Evolutionary conservation across 2,888 invertebrate genomes (phyloP), one percentile per base, ranked within the genome.

Genomic region (Allacma fusca): DNA sequence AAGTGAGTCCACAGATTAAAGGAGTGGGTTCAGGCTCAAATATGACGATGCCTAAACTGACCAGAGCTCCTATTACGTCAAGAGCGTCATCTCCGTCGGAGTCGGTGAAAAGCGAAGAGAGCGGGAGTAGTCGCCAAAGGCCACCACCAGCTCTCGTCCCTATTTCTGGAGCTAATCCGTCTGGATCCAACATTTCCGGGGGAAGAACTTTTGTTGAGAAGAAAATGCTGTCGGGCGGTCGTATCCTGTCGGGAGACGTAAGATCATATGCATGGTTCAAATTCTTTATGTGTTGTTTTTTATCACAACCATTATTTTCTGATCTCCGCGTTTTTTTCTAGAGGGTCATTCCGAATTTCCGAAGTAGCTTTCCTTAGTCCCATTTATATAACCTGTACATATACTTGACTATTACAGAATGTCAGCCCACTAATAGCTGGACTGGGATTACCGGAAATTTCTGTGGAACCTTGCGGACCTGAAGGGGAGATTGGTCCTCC

Each of bases 211-310:
- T 83, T 72, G 82, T 83, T 0, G 82, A 83, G 57, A 81, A 81
- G 57, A 78, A 79, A 59, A 82, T 83, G 79, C 44, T 81, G 19
- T 82, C 83, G n/a, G 83, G 83, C 50, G 82, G 83, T 43, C 77
- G 75, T 34, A 65, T 80, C 29, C 23, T 78, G 19, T 70, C 77
- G 0, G 29, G 57, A 0, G 73, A 80, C 23, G 75, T 75, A 72
- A 78, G 21, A 43, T 19, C 69, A 74, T 43, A 57, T 57, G 2
- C 57, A 34, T 34, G 4, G 34, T 50, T 50, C 16, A 16, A 40
- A 40, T 40, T 40, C 13, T 40, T 9, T 9, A 50, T 50, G 50
- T 12, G 19, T 50, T 5, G 2, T 12, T 50, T 19, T 50, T n/a
- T 50, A 12, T 50, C 19, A 19, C 2, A 50, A 16, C 4, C n/a